phyloP scores from a whole-genome alignment of 2,113 vertebrate species.

The Otocyon megalotis region DNA sequence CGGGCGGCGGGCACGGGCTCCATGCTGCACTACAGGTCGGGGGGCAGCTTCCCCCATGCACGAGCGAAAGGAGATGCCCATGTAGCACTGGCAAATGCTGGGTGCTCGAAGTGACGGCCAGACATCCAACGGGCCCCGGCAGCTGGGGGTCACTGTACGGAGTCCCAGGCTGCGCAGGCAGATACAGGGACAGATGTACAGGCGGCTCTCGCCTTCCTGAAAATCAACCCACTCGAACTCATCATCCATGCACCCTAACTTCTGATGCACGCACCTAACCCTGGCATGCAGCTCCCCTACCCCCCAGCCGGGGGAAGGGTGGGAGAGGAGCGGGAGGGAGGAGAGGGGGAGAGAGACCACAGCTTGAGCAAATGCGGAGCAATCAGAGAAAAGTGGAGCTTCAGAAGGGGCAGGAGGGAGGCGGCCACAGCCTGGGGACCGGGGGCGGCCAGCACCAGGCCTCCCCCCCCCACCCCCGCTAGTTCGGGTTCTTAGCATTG shows the following conservation, averaged over 20 bases:
- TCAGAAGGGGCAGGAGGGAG: too few relatives aligned
- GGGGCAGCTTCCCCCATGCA: not conserved
- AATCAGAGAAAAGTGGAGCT: not conserved
- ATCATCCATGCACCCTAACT: not conserved
- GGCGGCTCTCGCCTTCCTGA: not conserved
- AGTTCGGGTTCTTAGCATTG: not conserved
- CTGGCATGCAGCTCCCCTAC: not conserved
- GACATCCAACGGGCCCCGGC: not conserved
- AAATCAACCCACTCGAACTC: not conserved
- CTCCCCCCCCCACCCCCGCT: not conserved
- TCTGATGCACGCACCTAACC: not conserved
- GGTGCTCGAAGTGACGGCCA: not conserved
- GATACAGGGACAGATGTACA: not conserved
- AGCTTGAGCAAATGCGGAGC: not conserved
- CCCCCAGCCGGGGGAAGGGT: not conserved
- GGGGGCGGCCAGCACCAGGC: not conserved
- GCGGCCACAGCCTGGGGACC: not conserved
- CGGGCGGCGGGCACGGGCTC: too few relatives aligned
- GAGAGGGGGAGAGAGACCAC: not conserved
- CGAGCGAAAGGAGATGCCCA: not conserved
- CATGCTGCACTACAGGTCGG: accelerated
- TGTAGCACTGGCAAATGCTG: not conserved
- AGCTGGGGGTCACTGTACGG: not conserved
- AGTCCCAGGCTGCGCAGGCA: not conserved
- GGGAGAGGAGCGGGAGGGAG: not conserved